Conservation (phyloP, 1,140 invertebrate species). For the Macrosteles quadrilineatus region DNA sequence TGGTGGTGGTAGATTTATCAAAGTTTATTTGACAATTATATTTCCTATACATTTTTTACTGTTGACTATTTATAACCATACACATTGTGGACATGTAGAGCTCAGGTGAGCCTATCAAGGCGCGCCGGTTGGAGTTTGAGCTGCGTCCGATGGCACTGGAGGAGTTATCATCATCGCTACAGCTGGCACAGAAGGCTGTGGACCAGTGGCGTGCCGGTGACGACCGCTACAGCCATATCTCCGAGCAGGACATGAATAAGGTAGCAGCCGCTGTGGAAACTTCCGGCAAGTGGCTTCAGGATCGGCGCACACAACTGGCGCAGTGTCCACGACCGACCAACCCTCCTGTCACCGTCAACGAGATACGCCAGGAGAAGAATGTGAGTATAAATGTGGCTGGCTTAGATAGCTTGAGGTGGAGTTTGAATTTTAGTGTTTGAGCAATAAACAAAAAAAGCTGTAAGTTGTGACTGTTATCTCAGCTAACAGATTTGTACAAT, state of each 20-base stretch:
- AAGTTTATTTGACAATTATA: no score
- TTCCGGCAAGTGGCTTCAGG: slow-evolving; percentile 49
- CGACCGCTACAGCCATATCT: slow-evolving; percentile 80
- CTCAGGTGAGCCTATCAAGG: slow-evolving; percentile 83
- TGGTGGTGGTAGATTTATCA: no score
- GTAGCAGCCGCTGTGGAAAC: slow-evolving; percentile 52
- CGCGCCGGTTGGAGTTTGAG: slow-evolving; percentile 75
- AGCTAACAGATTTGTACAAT: no score
- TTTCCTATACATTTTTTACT: no score
- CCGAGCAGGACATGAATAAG: slow-evolving; percentile 67
- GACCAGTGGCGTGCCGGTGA: slow-evolving; percentile 67
- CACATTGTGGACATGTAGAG: slow-evolving; percentile 61
- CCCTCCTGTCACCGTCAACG: slow-evolving; percentile 72
- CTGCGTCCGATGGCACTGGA: slow-evolving; percentile 73
- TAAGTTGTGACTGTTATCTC: no score
- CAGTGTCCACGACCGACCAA: slow-evolving; percentile 62
- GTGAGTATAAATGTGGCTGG: slow-evolving; percentile 50
- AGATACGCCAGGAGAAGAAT: slow-evolving; percentile 73
- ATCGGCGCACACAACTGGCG: slow-evolving; percentile 52
- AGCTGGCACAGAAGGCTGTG: slow-evolving; percentile 72
- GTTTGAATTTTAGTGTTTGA: no score
- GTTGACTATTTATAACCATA: no score
- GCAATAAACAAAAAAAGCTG: no score
- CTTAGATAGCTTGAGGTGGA: slow-evolving; percentile 51
- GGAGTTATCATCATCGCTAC: slow-evolving; percentile 70